Conservation (phyloP, 2,797 vertebrate genomes). For the Sebastes umbrosus region DNA sequence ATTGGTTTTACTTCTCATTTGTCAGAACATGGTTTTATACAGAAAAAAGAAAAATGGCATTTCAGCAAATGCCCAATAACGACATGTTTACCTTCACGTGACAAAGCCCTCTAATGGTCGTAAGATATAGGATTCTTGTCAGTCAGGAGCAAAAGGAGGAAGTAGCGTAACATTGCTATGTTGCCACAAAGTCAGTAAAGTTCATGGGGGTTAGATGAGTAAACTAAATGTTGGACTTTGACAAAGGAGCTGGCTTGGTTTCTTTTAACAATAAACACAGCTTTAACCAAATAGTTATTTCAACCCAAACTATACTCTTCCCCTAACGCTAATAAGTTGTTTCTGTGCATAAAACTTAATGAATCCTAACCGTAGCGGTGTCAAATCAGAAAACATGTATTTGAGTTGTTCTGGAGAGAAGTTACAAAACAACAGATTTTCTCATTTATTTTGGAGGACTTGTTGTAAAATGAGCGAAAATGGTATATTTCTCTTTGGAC, state of each 20-base stretch:
- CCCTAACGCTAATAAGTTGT: background rate
- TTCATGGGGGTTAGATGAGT: background rate
- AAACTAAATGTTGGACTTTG: background rate
- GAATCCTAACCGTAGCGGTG: accelerated
- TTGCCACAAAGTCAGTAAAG: background rate
- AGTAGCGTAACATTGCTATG: background rate
- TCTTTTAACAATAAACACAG: background rate
- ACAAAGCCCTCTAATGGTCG: background rate
- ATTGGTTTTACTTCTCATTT: background rate
- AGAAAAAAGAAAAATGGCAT: background rate
- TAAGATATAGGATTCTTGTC: background rate
- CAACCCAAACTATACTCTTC: background rate
- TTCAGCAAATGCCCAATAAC: background rate
- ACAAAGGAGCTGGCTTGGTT: background rate
- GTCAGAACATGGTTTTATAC: background rate
- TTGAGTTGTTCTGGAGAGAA: background rate
- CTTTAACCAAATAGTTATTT: background rate
- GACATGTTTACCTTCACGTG: background rate
- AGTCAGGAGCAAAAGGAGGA: accelerated
- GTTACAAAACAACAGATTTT: background rate
- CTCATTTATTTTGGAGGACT: background rate
- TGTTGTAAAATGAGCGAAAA: background rate
- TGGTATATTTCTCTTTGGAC: constrained; percentile 3
- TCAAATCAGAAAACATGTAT: background rate
- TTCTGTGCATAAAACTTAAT: background rate